phyloP scores from a whole-genome alignment of 1,140 invertebrate species.

The Leptinotarsa texana region DNA sequence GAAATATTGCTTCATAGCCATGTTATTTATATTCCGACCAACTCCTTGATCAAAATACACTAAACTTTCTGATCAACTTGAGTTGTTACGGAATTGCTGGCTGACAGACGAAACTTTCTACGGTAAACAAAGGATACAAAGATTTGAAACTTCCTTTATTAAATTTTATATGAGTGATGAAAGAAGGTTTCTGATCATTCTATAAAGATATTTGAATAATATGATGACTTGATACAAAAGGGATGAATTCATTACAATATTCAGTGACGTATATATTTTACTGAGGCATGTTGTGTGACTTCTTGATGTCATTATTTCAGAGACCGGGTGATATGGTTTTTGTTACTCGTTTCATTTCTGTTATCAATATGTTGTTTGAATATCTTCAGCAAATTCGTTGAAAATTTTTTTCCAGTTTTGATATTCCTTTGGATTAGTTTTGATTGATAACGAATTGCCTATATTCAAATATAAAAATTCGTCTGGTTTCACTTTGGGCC shows the following conservation, averaged over 20 bases:
- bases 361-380: conserved; percentile 9
- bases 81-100: background rate
- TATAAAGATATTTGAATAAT: background rate
- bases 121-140: background rate
- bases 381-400: conserved; percentile 14
- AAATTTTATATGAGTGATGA: background rate
- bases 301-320: no score
- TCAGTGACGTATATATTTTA: no score
- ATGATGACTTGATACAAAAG: background rate
- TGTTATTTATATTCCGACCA: conserved; percentile 23
- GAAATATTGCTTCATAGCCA: no score
- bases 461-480: conserved; percentile 1
- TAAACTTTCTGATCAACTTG: background rate
- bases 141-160: background rate
- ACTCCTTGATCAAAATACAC: conserved; percentile 8
- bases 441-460: background rate
- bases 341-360: background rate
- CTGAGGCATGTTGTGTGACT: no score
- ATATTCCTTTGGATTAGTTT: conserved; percentile 8
- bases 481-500: background rate
- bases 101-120: background rate
- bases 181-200: background rate
- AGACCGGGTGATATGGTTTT: no score
- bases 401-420: background rate
- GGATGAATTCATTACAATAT: background rate